Conservation (phyloP, 2,113 vertebrate genomes). For the Hypocryptadius cinnamomeus region DNA sequence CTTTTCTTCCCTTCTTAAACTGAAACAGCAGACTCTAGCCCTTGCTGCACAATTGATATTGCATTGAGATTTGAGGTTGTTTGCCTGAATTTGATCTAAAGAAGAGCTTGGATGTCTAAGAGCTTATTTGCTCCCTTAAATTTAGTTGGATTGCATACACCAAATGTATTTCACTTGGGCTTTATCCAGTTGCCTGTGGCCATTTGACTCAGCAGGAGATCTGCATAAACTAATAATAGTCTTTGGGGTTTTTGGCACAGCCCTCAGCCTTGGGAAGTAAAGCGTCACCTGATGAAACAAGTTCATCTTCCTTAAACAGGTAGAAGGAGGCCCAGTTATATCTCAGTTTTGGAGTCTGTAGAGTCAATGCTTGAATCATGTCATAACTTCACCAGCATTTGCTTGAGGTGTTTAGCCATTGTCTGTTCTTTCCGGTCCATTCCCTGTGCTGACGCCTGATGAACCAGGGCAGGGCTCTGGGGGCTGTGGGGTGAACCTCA, state of each 20-base stretch:
- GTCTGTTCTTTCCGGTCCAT: background rate
- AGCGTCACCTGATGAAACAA: background rate
- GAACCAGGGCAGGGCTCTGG: accelerated
- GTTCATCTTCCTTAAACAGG: background rate
- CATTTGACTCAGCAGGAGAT: background rate
- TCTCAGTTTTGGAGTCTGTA: background rate
- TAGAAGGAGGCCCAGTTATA: background rate
- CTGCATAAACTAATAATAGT: background rate
- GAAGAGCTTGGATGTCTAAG: background rate
- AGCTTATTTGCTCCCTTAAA: background rate
- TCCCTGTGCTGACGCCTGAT: accelerated
- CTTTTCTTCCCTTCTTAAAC: background rate
- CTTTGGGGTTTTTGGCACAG: background rate
- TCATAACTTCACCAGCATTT: background rate
- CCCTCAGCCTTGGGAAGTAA: background rate
- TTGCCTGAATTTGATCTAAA: background rate
- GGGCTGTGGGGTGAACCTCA: background rate
- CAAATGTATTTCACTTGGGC: background rate
- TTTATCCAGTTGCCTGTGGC: background rate
- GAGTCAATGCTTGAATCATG: background rate
- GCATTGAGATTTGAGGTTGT: background rate
- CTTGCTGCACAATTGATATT: background rate
- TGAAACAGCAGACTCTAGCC: background rate
- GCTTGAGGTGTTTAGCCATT: background rate
- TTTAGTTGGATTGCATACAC: background rate